These are phyloP conservation scores for Agriopis leucophaearia DNA, from an alignment of 2,888 invertebrate species.

Conservation along the genomic window DNA sequence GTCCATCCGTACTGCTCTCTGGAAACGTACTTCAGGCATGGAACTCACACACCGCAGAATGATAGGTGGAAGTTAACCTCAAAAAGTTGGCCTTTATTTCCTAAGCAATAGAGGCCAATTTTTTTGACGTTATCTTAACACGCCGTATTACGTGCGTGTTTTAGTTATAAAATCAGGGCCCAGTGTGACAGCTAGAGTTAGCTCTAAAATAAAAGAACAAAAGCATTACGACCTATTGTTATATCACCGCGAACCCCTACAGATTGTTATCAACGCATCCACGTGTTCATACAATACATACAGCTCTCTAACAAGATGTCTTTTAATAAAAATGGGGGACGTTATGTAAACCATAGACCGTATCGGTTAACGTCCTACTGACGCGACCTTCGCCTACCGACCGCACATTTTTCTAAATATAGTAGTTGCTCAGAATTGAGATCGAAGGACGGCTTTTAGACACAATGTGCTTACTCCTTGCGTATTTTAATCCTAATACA, in stretches of 20 bases:
- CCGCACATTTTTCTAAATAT: conserved; percentile 50
- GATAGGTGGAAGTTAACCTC: too few species aligned
- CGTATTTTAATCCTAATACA: background rate
- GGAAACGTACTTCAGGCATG: too few species aligned
- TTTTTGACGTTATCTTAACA: too few species aligned
- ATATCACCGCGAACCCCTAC: conserved; percentile 20
- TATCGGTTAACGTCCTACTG: conserved; percentile 75
- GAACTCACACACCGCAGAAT: too few species aligned
- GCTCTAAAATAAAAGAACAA: conserved; percentile 52
- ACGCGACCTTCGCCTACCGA: conserved; percentile 65
- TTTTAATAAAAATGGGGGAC: conserved; percentile 32
- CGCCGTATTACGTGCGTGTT: too few species aligned
- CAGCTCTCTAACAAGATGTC: conserved; percentile 26
- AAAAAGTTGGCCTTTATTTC: too few species aligned
- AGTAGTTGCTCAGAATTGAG: conserved; percentile 39
- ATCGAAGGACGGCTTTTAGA: conserved; percentile 28
- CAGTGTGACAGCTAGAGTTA: background rate
- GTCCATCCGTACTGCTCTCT: too few species aligned
- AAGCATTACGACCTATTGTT: conserved; percentile 30
- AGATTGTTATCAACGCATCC: conserved; percentile 30
- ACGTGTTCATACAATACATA: conserved; percentile 38
- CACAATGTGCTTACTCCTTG: background rate
- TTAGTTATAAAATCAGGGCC: too few species aligned
- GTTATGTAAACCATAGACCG: conserved; percentile 62
- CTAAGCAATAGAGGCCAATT: too few species aligned